A percentile compares a stretch with the other conserved stretches of the same genome.
phyloP scores from a whole-genome alignment of 2,888 invertebrate species.

The Onthophagus sagittarius region DNA sequence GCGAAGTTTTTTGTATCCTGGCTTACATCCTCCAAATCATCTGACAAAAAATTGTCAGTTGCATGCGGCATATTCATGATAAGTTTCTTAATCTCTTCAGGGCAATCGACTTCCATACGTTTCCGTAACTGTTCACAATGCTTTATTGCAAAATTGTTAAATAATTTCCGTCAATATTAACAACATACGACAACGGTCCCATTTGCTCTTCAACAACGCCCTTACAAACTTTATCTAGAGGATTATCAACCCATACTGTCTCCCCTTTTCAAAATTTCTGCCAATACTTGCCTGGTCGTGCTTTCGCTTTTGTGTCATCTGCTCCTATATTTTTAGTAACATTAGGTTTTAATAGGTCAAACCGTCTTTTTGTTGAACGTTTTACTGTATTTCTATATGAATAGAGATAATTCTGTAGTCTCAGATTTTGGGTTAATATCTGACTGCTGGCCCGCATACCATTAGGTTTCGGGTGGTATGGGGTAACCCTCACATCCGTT shows the following conservation, averaged over 20 bases:
- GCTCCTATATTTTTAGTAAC: background rate
- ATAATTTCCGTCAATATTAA: too few species aligned
- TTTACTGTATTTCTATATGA: background rate
- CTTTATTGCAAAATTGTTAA: too few species aligned
- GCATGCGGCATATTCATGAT: too few species aligned
- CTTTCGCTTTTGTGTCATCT: background rate
- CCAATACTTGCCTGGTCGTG: background rate
- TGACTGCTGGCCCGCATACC: background rate
- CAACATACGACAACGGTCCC: too few species aligned
- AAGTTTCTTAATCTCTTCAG: too few species aligned
- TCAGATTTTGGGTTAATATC: background rate
- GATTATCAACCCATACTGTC: background rate
- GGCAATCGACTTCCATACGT: too few species aligned
- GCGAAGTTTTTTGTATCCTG: too few species aligned
- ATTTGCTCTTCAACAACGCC: too few species aligned
- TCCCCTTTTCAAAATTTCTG: background rate
- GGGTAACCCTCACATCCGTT: background rate
- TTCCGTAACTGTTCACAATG: too few species aligned
- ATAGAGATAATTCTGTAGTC: background rate
- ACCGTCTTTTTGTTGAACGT: background rate
- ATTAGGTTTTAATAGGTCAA: background rate
- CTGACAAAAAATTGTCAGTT: too few species aligned
- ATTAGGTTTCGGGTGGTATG: background rate
- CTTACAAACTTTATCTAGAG: too few species aligned
- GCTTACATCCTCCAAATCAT: too few species aligned